Conservation (phyloP, 2,113 vertebrate genomes). For the Varanus komodoensis region DNA sequence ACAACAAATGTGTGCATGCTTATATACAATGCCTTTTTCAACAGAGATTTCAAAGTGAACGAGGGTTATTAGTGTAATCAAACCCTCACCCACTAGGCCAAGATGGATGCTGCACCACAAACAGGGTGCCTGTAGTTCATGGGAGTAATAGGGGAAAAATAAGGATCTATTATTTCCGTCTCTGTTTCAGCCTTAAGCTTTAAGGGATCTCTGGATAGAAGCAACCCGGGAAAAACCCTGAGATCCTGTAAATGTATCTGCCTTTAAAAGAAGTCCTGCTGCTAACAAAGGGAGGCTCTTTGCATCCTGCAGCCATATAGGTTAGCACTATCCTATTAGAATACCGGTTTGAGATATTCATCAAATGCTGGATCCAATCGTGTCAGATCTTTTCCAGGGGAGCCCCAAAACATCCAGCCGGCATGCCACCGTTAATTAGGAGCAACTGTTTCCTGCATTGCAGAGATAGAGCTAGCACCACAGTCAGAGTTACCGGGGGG, state of each 20-base stretch:
- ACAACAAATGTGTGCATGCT: neutral
- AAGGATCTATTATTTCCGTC: neutral
- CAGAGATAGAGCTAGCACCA: neutral
- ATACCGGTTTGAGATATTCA: neutral
- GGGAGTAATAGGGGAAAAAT: neutral
- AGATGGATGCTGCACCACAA: neutral
- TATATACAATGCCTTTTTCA: neutral
- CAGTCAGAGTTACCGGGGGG: no score
- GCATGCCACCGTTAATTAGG: neutral
- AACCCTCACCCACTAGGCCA: neutral
- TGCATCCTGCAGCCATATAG: neutral
- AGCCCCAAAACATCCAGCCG: neutral
- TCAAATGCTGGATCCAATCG: neutral
- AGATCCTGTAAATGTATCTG: neutral
- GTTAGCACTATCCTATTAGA: no score
- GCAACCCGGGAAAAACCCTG: neutral
- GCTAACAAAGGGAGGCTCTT: neutral
- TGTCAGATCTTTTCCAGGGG: slow-evolving; percentile 11
- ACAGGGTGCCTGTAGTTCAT: neutral
- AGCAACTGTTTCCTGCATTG: neutral
- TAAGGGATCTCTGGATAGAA: neutral
- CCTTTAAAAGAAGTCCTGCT: neutral
- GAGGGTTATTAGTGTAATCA: neutral
- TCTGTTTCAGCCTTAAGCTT: neutral
- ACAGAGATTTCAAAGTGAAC: neutral